phyloP scores from a whole-genome alignment of 1,140 invertebrate genomes.

The Drosophila prosaltans region DNA sequence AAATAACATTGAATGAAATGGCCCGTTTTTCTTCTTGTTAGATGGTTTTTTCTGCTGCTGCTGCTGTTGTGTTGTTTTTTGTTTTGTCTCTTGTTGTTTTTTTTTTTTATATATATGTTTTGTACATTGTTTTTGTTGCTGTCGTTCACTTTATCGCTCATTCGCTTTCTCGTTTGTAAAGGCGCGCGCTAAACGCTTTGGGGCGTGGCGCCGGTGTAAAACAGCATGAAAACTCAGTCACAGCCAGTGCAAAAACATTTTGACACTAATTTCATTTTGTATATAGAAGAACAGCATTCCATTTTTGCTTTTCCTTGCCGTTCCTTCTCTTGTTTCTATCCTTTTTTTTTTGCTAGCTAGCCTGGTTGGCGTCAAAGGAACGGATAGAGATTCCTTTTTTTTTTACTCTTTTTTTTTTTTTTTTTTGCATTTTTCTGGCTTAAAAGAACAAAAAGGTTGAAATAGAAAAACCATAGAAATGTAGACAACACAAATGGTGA shows the following conservation, averaged over 20 bases:
- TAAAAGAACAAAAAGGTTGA: slow-evolving; percentile 67
- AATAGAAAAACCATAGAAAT: slow-evolving; percentile 79
- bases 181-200: slow-evolving; percentile 77
- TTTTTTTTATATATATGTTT: slow-evolving; percentile 14
- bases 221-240: slow-evolving; percentile 80
- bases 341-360: slow-evolving; percentile 40
- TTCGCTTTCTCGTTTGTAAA: slow-evolving; percentile 61
- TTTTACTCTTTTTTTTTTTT: slow-evolving; percentile 7
- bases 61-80: slow-evolving; percentile 38
- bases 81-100: slow-evolving; percentile 34
- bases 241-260: slow-evolving; percentile 78
- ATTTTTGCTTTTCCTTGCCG: slow-evolving; percentile 44
- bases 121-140: slow-evolving; percentile 49
- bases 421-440: slow-evolving; percentile 46
- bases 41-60: slow-evolving; percentile 28
- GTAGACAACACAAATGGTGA: slow-evolving; percentile 62
- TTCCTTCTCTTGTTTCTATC: slow-evolving; percentile 19
- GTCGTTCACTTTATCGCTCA: slow-evolving; percentile 74
- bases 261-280: slow-evolving; percentile 81
- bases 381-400: slow-evolving; percentile 14
- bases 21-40: slow-evolving; percentile 55
- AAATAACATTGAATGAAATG: slow-evolving; percentile 77
- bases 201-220: slow-evolving; percentile 77
- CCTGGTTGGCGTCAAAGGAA: slow-evolving; percentile 71
- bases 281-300: slow-evolving; percentile 69